Percentiles rank a stretch among this genome's conserved stretches.
Conservation (phyloP, 2,797 vertebrate species). For the Leucoraja ocellata region DNA sequence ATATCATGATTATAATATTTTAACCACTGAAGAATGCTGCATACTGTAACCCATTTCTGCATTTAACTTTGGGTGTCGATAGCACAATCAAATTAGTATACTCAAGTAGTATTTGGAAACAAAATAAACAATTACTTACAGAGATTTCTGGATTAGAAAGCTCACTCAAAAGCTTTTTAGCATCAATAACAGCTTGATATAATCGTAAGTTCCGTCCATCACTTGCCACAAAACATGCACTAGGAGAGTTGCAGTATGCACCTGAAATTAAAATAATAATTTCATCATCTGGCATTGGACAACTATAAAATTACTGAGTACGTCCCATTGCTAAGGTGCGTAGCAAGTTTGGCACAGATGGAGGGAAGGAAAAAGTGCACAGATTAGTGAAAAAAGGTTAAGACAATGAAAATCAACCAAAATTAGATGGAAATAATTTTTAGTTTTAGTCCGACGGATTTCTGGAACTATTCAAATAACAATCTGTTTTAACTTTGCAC, state of each 20-base stretch:
- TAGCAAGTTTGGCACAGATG: background rate
- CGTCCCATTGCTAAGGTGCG: background rate
- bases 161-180: constrained; percentile 88
- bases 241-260: constrained; percentile 92
- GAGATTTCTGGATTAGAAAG: constrained; percentile 92
- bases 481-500: background rate
- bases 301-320: background rate
- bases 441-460: background rate
- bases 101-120: constrained; percentile 28
- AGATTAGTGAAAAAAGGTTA: background rate
- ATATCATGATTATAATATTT: background rate
- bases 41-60: background rate
- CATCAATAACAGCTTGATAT: constrained; percentile 95
- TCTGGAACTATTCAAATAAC: background rate
- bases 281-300: background rate
- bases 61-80: background rate
- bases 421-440: background rate
- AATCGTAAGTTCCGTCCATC: constrained; percentile 88
- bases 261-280: constrained; percentile 58
- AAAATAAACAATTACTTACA: constrained; percentile 64
- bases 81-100: background rate
- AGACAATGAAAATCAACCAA: constrained; percentile 2
- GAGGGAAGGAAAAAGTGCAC: background rate
- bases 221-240: constrained; percentile 93
- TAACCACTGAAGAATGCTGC: background rate